Conservation (phyloP, 1,140 invertebrate species). For the Neomicropteryx cornuta region DNA sequence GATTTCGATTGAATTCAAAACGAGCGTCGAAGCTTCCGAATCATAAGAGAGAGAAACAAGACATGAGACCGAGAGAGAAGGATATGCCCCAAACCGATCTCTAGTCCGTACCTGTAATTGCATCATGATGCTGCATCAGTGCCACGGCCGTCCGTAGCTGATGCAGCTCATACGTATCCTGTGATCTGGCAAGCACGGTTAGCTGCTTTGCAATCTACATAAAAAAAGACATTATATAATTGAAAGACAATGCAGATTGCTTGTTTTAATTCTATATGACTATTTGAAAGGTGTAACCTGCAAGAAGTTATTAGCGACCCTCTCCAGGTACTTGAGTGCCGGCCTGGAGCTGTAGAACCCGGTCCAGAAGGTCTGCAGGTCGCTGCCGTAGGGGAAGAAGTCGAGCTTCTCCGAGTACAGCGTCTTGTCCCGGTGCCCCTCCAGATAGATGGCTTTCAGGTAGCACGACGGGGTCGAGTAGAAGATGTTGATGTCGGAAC, state of each 20-base stretch:
- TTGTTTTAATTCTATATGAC: no score
- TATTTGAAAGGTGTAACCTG: slow-evolving; percentile 32
- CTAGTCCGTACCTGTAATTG: slow-evolving; percentile 45
- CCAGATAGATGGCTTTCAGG: slow-evolving; percentile 43
- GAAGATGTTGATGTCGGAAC: slow-evolving; percentile 54
- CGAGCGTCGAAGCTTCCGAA: no score
- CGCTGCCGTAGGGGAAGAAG: slow-evolving; percentile 64
- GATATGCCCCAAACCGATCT: no score
- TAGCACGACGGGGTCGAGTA: slow-evolving; percentile 73
- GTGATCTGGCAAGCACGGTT: slow-evolving; percentile 19
- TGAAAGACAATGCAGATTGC: no score
- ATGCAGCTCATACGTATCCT: slow-evolving; percentile 23
- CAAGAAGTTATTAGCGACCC: slow-evolving; percentile 53
- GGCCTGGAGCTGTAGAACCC: slow-evolving; percentile 73
- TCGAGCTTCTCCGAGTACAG: slow-evolving; percentile 47
- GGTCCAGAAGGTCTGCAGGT: slow-evolving; percentile 65
- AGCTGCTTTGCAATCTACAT: slow-evolving; percentile 34
- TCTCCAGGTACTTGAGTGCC: slow-evolving; percentile 50
- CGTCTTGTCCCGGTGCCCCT: slow-evolving; percentile 27
- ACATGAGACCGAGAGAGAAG: no score
- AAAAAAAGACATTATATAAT: background rate
- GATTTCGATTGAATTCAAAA: no score
- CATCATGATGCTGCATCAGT: slow-evolving; percentile 62
- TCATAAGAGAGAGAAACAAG: no score
- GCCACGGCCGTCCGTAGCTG: slow-evolving; percentile 40